Conservation (phyloP, 1,140 invertebrate species). For the Neelides sp. region DNA sequence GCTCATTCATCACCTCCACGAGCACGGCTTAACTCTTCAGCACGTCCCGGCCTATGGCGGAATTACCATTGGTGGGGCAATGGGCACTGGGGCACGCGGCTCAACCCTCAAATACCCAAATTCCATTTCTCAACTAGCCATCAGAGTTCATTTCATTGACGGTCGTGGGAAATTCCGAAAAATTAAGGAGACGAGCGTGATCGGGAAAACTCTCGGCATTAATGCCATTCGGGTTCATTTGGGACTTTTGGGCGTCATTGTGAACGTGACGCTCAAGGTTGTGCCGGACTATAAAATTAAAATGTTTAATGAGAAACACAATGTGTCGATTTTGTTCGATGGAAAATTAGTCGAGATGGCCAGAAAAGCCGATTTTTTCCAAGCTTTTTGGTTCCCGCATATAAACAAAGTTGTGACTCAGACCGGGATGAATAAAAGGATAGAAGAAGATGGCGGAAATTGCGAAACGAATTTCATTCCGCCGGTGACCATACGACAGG, state of each 20-base stretch:
- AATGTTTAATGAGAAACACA: constrained; percentile 3
- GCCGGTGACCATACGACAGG: too few species aligned
- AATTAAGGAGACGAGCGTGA: not conserved
- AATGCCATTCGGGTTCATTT: constrained; percentile 20
- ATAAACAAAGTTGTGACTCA: not conserved
- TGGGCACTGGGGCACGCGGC: constrained; percentile 17
- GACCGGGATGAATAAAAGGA: too few species aligned
- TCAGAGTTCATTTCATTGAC: constrained; percentile 12
- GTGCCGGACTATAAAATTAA: constrained; percentile 18
- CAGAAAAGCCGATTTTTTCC: constrained; percentile 9
- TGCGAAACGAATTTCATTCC: too few species aligned
- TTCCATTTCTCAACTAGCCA: constrained; percentile 15
- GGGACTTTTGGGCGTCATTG: constrained; percentile 18
- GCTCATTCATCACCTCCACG: not conserved
- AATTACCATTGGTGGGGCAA: constrained; percentile 20
- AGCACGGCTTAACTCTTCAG: not conserved
- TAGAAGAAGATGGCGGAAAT: too few species aligned
- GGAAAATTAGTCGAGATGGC: constrained; percentile 6
- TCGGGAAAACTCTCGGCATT: constrained; percentile 4
- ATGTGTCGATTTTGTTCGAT: constrained; percentile 16
- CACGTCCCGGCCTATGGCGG: constrained; percentile 10
- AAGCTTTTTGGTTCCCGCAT: constrained; percentile 20
- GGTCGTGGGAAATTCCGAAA: constrained; percentile 8
- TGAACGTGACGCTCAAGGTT: constrained; percentile 16
- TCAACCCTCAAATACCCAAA: constrained; percentile 12